Conservation (phyloP, 2,888 invertebrate genomes). For the Drosophila vallismaia region DNA sequence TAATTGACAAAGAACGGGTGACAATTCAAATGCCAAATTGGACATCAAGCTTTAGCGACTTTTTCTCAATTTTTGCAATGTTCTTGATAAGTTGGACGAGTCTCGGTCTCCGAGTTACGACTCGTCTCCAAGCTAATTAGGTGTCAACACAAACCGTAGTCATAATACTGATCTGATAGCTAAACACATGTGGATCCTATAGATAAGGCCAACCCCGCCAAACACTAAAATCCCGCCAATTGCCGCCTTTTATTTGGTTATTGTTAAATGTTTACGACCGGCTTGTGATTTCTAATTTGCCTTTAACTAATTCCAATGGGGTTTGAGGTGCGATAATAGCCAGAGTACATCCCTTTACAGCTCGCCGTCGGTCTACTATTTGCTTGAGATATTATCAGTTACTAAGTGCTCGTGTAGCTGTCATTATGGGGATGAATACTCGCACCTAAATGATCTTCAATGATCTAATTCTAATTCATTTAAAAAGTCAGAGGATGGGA, state of each 20-base stretch:
- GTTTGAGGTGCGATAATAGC: constrained; percentile 15
- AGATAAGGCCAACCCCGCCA: constrained; percentile 20
- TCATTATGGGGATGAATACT: constrained; percentile 39
- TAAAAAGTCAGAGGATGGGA: neutral
- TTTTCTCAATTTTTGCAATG: constrained; percentile 40
- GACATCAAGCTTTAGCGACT: constrained; percentile 17
- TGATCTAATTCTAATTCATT: constrained; percentile 9
- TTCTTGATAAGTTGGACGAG: constrained; percentile 38
- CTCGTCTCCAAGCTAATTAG: constrained; percentile 60
- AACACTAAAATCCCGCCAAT: constrained; percentile 28
- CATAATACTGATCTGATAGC: constrained; percentile 9
- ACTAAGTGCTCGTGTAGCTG: constrained; percentile 32
- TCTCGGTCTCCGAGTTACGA: constrained; percentile 21
- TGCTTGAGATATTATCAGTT: constrained; percentile 32
- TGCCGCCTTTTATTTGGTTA: constrained; percentile 37
- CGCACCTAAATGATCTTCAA: neutral
- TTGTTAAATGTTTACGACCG: constrained; percentile 49
- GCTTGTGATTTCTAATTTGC: constrained; percentile 33
- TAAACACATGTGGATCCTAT: constrained; percentile 5
- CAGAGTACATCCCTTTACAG: constrained; percentile 23
- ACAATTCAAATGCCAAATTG: constrained; percentile 61
- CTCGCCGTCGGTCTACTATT: constrained; percentile 28
- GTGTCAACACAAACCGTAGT: constrained; percentile 44
- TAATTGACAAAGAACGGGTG: constrained; percentile 71
- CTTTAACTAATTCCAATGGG: constrained; percentile 44